Evolutionary conservation across 1,140 invertebrate species (phyloP), one percentile per base, ranked within the genome.

Genomic region (Drosophila mayri): DNA sequence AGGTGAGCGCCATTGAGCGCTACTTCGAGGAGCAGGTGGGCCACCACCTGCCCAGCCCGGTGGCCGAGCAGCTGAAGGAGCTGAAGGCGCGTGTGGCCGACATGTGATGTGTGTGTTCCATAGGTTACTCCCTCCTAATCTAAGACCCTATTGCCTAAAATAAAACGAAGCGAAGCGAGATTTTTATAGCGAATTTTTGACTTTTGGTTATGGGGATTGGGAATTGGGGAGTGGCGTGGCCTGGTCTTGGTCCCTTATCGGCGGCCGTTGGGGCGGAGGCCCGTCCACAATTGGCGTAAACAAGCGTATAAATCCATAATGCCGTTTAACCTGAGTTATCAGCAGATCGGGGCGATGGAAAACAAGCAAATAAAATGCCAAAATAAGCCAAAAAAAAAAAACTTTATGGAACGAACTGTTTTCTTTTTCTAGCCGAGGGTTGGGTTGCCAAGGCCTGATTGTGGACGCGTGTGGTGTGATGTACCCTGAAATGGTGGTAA

Each of bases 21-120:
- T 99, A 99, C 93, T 98, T 99, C 91, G 95, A 97, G 37, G 95
- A 97, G 74, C 98, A 99, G 94, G 96, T 99, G 16, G 97, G 96
- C 5, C 92, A 94, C 10, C 98, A 99, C 93, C 93, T 99, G 32
- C 99, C 99, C 0, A 87, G 94, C 38, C 94, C 95, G 60, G 96
- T 99, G 78, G 92, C 93, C 54, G 91, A 95, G 3, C 95, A 99
- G 93, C 94, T 99, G 30, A 93, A 95, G 62, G 94, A 93, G 54
- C 94, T 99, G 35, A 95, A 96, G 86, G 94, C 95, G 44, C 94
- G 96, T 57, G 92, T 97, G 46, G 81, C 93, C 52, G 92, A 82
- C 60, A 93, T 92, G 81, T 90, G 86, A 90, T 90, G 49, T 58
- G 80, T 67, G 47, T 67, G 67, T 86, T 81, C 77, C 81, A 86